Base-by-base conservation (phyloP, 1,140 invertebrate genomes). In the Leptopilina clavipes region DNA sequence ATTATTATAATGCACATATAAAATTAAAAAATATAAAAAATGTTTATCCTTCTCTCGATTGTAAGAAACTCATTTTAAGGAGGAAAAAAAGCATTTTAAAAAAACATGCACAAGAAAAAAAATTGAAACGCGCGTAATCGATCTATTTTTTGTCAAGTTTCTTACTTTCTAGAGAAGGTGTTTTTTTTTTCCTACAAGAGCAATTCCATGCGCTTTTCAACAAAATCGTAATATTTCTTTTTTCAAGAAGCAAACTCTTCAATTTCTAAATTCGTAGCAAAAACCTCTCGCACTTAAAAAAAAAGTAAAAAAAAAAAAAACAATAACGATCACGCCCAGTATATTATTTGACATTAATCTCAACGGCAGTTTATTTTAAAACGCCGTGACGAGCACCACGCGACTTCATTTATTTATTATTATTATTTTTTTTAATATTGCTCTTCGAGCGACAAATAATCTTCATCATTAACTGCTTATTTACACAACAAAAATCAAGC, bases 21-120 rank as follows among this genome's bases (percentile, higher is more conserved):
- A 89, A 89, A 88, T 89, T 87, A 89, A 89, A 89, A 89, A 90
- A 87, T 89, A 88, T 88, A 86, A 84, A 87, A 85, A 87, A 86
- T 72, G 59, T 65, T 65, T 40, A 3, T 31, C 59, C 59, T 31
- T 65, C 59, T 65, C 59, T 65, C 59, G 59, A 65, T 6, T 5
- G 25, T 65, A 65, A 31, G 59, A 65, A n/a, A 22, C 14, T 5
- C 14, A 48, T 9, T 25, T 65, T 22, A 37, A 65, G 7, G 22
- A 59, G 11, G 10, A 14, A 25, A 11, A 25, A 7, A 59, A 14
- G 18, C 17, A 59, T 56, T 22, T 10, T 19, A 18, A 19, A 18
- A 18, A 56, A 8, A 19, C 8, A 11, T 19, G 25, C 25, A 31
- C 1, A 31, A 31, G 25, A 5, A 31, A 31, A 31, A 31, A 2